Percentiles rank a stretch among this genome's conserved stretches.
Conservation (phyloP, 2,888 invertebrate genomes). For the Odontothrips loti region DNA sequence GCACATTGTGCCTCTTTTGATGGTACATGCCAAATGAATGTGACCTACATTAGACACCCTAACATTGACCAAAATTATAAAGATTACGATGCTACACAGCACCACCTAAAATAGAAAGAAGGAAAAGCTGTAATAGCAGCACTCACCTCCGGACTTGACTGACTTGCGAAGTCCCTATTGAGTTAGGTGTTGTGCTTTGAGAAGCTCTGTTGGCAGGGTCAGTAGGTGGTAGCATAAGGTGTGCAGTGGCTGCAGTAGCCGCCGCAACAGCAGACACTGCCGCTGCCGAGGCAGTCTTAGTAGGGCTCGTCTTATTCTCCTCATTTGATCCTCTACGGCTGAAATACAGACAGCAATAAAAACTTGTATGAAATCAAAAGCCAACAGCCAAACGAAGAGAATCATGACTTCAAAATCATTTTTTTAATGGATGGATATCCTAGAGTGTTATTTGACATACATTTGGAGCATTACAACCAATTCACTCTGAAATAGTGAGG, state of each 20-base stretch:
- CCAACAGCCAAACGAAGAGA: not conserved
- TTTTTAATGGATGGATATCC: no score
- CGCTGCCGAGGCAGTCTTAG: slow-evolving; percentile 7
- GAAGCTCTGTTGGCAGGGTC: slow-evolving; percentile 42
- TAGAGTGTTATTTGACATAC: no score
- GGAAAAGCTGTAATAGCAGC: slow-evolving; percentile 34
- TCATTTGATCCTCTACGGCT: not conserved
- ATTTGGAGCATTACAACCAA: no score
- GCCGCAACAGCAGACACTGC: slow-evolving; percentile 34
- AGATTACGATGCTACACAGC: not conserved
- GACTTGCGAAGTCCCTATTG: slow-evolving; percentile 42
- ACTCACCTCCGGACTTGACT: slow-evolving; percentile 52
- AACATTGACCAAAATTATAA: not conserved
- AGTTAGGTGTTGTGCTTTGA: slow-evolving; percentile 40
- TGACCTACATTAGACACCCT: not conserved
- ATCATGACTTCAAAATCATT: no score
- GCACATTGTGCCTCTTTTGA: not conserved
- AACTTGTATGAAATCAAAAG: not conserved
- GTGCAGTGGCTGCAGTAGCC: slow-evolving; percentile 39
- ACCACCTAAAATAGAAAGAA: not conserved
- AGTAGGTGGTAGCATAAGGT: not conserved
- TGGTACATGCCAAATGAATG: not conserved
- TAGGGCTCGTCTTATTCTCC: not conserved
- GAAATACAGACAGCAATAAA: not conserved
- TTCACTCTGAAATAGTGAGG: no score